A percentile compares a stretch with the other conserved stretches of the same genome.
Evolutionary conservation across 2,113 vertebrate genomes (phyloP).

Genomic region (Prionailurus bengalensis): DNA sequence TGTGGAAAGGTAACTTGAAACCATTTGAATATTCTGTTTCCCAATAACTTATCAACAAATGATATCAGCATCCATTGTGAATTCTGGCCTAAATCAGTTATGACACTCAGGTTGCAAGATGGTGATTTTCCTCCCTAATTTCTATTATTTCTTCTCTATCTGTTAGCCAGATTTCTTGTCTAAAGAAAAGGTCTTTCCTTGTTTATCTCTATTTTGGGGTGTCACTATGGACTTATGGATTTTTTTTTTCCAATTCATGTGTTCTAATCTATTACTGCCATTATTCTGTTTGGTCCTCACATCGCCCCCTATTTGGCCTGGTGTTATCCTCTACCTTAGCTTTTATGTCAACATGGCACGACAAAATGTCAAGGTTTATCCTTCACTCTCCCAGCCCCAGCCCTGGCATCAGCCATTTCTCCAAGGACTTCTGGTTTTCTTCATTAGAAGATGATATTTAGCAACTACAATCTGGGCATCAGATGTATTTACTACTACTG

Average conservation of each 20-base stretch:
- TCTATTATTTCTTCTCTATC: background rate
- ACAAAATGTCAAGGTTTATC: background rate
- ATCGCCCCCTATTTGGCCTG: background rate
- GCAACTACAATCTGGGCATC: background rate
- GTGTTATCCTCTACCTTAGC: background rate
- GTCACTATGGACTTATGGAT: background rate
- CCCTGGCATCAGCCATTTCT: background rate
- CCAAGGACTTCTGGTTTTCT: background rate
- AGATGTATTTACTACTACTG: background rate
- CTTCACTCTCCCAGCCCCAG: background rate
- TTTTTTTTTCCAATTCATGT: background rate
- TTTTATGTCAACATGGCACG: background rate
- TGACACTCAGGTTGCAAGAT: background rate
- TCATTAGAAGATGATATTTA: background rate
- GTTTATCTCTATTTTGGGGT: background rate
- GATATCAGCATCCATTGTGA: background rate
- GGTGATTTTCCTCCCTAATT: background rate
- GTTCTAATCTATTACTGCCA: background rate
- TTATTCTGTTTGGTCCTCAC: background rate
- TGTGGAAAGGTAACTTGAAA: background rate
- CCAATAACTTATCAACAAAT: background rate
- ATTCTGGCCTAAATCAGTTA: background rate
- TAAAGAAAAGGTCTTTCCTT: background rate
- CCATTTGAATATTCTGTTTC: background rate
- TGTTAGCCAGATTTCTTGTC: background rate